A percentile compares a stretch with the other conserved stretches of the same genome.
These are phyloP conservation scores for Camelus bactrianus DNA, from an alignment of 2,113 vertebrate species.

Conservation along the genomic window DNA sequence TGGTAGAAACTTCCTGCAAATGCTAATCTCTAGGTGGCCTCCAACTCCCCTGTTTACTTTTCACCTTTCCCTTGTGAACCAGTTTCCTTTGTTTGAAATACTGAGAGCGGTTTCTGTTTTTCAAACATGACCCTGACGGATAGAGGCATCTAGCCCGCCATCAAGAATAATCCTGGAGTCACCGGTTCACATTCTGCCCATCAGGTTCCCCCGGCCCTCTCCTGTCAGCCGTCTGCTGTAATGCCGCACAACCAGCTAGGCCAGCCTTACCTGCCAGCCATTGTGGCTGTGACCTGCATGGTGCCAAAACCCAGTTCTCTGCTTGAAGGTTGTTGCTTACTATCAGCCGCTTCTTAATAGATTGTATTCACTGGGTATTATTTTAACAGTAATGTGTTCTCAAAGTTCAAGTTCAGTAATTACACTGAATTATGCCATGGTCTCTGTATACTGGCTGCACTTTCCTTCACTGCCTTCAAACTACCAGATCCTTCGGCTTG, in stretches of 20 bases:
- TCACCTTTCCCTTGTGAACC: neutral
- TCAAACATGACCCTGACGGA: neutral
- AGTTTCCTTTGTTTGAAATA: slow-evolving; percentile 1
- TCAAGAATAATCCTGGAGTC: neutral
- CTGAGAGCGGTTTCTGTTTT: slow-evolving; percentile 24
- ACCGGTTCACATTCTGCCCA: neutral
- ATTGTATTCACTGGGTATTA: neutral
- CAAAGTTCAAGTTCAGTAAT: neutral
- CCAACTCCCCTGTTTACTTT: neutral
- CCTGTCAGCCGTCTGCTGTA: neutral
- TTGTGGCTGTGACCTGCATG: neutral
- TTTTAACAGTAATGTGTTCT: neutral
- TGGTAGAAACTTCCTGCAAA: neutral
- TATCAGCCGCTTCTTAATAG: neutral
- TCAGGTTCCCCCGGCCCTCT: neutral
- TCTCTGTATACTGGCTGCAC: neutral
- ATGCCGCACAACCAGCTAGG: neutral
- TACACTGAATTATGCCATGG: neutral
- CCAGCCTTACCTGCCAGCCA: neutral
- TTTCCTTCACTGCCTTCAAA: neutral
- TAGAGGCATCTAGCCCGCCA: neutral
- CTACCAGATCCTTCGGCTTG: neutral
- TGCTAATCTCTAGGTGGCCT: neutral
- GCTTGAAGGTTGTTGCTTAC: neutral
- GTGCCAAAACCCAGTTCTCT: neutral